These are phyloP conservation scores for Toxonevra muliebris DNA, from an alignment of 2,888 invertebrate genomes.

Conservation along the genomic window DNA sequence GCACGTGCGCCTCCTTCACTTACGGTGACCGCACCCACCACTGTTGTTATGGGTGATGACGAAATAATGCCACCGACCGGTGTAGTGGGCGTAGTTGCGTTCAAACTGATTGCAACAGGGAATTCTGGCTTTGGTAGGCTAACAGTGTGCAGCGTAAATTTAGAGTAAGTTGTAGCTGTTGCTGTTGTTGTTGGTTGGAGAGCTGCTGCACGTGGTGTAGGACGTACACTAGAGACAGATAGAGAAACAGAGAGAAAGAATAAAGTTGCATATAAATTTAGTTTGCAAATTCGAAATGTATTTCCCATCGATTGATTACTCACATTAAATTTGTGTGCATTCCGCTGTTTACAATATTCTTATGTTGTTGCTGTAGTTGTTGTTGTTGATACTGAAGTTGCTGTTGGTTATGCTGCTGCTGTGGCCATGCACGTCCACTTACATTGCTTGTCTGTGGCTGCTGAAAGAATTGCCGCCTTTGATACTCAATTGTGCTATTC, in stretches of 20 bases:
- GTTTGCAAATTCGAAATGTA: too few species aligned
- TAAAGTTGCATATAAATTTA: not conserved
- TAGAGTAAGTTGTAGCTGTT: conserved; percentile 66
- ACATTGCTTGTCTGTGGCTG: conserved; percentile 45
- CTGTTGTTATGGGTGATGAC: conserved; percentile 41
- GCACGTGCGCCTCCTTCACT: conserved; percentile 44
- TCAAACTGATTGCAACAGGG: conserved; percentile 66
- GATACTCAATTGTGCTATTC: conserved; percentile 63
- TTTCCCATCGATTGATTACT: conserved; percentile 47
- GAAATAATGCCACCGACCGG: conserved; percentile 49
- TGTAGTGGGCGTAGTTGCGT: conserved; percentile 52
- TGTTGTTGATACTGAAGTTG: conserved; percentile 53
- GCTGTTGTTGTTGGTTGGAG: conserved; percentile 53
- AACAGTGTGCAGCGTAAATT: conserved; percentile 75
- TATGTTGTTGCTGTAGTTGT: conserved; percentile 57
- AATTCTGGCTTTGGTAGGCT: conserved; percentile 81
- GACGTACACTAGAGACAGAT: conserved; percentile 53
- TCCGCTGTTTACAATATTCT: conserved; percentile 58
- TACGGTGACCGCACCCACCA: not conserved
- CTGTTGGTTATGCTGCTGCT: conserved; percentile 53
- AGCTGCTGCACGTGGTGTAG: conserved; percentile 56
- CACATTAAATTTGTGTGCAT: conserved; percentile 65
- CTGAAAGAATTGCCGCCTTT: conserved; percentile 60
- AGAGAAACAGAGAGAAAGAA: too few species aligned
- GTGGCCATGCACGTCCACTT: conserved; percentile 13